Base-by-base conservation (phyloP, 2,888 invertebrate species). In the Torymus texanus region DNA sequence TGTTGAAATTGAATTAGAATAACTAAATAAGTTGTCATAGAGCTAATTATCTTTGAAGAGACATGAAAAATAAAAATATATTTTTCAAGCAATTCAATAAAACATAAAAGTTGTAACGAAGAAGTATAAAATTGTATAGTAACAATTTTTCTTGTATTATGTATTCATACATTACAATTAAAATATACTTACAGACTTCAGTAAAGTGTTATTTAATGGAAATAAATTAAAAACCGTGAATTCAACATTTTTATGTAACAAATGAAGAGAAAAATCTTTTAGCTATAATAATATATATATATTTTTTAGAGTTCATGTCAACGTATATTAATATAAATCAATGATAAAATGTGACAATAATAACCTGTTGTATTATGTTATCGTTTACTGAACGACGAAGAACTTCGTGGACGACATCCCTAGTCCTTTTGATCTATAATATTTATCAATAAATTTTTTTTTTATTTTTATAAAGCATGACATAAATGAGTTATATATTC, bases 11-110 rank as follows among this genome's bases (percentile, higher is more conserved):
- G 50, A 18, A 61, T 29, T 12, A 68, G 24, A n/a, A 68, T 68
- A 11, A 68, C 68, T 41, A 68, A 68, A 41, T 68, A 68, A 4
- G 68, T 68, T 11, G 68, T 68, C 10, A 68, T 68, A 1, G 68
- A 58, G 11, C 68, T 56, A 29, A 41, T 12, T n/a, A 68, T 58
- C 68, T 58, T 29, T 29, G 2, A 0, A 5, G 0, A 29, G 29
- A 29, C 4, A 29, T 29, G 29, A 29, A 29, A 29, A 29, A 29
- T 29, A 29, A 29, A 29, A 2, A 29, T 24, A 29, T 29, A 21
- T 29, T 29, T 29, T 29, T 29, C 5, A 29, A 29, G 1, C 0
- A 29, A 29, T 29, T 29, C 4, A 4, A 29, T 5, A 29, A 29
- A 29, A 29, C 5, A 5, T 29, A 5, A 5, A 29, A 29, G 29